phyloP scores from a whole-genome alignment of 2,888 invertebrate species.

The Scelioninae gen. 2 region DNA sequence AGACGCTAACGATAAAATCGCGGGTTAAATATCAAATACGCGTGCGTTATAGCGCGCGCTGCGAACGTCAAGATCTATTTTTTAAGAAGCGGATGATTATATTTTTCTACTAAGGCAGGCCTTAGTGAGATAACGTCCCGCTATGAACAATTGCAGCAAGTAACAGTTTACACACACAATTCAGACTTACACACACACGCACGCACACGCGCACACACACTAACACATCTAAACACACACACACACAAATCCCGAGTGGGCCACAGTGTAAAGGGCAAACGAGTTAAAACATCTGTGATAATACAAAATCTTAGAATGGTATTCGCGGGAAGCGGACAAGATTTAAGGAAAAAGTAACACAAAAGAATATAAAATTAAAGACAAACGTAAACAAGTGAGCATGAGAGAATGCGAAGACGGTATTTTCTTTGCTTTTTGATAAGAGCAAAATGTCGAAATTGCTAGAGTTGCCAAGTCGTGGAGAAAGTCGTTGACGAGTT shows the following conservation, averaged over 20 bases:
- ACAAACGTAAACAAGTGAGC: constrained; percentile 15
- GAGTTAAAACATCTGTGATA: constrained; percentile 70
- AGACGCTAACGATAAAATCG: constrained; percentile 42
- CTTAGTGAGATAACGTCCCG: constrained; percentile 70
- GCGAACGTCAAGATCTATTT: constrained; percentile 75
- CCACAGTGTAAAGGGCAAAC: constrained; percentile 57
- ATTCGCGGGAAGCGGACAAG: constrained; percentile 54
- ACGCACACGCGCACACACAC: no score
- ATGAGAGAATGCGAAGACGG: constrained; percentile 32
- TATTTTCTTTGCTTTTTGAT: constrained; percentile 29
- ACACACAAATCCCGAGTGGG: constrained; percentile 54
- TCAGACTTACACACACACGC: no score
- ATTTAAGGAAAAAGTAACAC: constrained; percentile 34
- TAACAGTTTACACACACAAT: constrained; percentile 44
- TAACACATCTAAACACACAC: no score
- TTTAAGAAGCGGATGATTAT: constrained; percentile 74
- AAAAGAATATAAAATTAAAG: neutral
- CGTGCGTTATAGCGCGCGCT: constrained; percentile 68
- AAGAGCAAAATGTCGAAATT: constrained; percentile 48
- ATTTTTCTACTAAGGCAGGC: constrained; percentile 76
- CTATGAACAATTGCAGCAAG: constrained; percentile 39
- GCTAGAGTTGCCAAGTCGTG: constrained; percentile 53
- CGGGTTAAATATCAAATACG: constrained; percentile 67
- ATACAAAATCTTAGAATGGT: constrained; percentile 65
- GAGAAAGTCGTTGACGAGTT: constrained; percentile 31